Conservation (phyloP, 2,113 vertebrate genomes). For the Ctenomys sociabilis region DNA sequence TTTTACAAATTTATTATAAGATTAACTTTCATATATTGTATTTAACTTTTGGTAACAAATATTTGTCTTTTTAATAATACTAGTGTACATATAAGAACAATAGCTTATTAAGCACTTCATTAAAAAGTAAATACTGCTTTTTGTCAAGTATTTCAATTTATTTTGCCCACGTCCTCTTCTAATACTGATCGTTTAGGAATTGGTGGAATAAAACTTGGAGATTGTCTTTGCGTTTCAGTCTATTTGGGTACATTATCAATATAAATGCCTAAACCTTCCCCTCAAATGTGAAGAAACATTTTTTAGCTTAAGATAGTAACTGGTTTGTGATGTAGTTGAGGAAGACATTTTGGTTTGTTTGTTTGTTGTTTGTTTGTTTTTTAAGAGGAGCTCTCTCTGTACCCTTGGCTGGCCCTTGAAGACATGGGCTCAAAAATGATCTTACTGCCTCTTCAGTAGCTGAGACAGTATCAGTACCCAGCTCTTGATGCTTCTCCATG, state of each 20-base stretch:
- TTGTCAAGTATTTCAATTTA: background rate
- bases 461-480: background rate
- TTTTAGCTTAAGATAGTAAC: background rate
- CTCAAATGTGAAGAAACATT: background rate
- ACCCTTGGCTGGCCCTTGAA: background rate
- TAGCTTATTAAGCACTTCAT: conserved; percentile 74
- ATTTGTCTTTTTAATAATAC: conserved; percentile 63
- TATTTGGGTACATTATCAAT: background rate
- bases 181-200: conserved; percentile 8
- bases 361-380: background rate
- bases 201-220: conserved; percentile 38
- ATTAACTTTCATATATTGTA: conserved; percentile 71
- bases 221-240: conserved; percentile 2
- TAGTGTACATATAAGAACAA: conserved; percentile 62
- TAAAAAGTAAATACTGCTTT: background rate
- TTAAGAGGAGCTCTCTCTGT: background rate
- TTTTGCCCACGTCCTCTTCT: background rate
- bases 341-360: background rate
- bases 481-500: background rate
- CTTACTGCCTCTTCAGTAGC: background rate
- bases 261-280: background rate
- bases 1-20: conserved; percentile 48
- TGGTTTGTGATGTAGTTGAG: background rate
- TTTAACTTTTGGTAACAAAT: conserved; percentile 65
- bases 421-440: background rate